Conservation (phyloP, 2,888 invertebrate genomes). For the Sarcophaga rosellei region DNA sequence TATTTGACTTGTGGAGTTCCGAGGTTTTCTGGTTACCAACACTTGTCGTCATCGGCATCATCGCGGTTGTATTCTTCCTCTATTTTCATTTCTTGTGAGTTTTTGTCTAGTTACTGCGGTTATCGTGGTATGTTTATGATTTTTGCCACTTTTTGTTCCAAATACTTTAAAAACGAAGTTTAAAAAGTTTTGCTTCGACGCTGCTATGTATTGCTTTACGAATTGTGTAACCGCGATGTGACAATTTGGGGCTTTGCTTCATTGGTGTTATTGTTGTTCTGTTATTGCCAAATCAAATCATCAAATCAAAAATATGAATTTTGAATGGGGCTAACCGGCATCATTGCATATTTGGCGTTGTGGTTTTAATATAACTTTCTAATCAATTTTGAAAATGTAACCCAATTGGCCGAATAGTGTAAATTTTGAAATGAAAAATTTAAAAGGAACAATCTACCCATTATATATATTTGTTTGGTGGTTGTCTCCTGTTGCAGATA, state of each 20-base stretch:
- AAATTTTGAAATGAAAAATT: no score
- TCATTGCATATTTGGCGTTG: neutral
- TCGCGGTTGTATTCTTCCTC: no score
- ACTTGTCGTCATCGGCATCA: no score
- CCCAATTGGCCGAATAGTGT: constrained; percentile 13
- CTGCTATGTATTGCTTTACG: neutral
- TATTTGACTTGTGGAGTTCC: no score
- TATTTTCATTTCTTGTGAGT: neutral
- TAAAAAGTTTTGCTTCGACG: neutral
- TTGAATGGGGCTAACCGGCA: neutral
- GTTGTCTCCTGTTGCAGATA: no score
- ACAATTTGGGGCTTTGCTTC: constrained; percentile 9
- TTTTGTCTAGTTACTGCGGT: constrained; percentile 34
- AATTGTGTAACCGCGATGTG: neutral
- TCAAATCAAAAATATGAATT: constrained; percentile 2
- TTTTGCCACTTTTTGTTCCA: neutral
- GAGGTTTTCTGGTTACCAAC: no score
- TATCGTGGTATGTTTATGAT: constrained; percentile 13
- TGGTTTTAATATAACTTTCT: constrained; percentile 16
- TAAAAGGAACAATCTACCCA: no score
- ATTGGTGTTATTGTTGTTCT: neutral
- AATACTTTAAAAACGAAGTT: neutral
- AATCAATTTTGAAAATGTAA: constrained; percentile 18
- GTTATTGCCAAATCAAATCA: constrained; percentile 23
- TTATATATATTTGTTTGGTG: no score